phyloP scores from a whole-genome alignment of 2,888 invertebrate species.

The Tethea ocularis region DNA sequence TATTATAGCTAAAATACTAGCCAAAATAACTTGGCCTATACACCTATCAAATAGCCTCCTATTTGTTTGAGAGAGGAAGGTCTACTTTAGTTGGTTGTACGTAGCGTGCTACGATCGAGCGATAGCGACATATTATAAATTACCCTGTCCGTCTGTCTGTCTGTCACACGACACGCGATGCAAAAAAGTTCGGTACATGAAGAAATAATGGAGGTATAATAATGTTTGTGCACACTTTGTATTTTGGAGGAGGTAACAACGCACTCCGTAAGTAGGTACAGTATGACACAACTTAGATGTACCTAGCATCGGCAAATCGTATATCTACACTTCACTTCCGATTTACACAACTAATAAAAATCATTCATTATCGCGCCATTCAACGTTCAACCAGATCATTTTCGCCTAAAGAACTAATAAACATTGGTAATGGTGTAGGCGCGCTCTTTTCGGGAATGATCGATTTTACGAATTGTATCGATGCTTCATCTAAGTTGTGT shows the following conservation, averaged over 20 bases:
- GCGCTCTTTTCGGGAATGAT: no score
- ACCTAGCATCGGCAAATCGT: no score
- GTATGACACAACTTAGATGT: no score
- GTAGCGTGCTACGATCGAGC: conserved; percentile 61
- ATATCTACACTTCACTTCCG: no score
- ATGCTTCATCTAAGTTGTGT: no score
- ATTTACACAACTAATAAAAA: no score
- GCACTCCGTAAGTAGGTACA: no score
- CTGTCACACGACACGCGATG: conserved; percentile 80
- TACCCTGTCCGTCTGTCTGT: conserved; percentile 79
- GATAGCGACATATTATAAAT: conserved; percentile 83
- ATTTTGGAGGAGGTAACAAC: background rate
- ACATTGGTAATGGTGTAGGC: no score
- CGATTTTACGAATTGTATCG: no score
- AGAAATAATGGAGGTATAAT: conserved; percentile 21
- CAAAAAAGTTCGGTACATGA: conserved; percentile 64
- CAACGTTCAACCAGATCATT: no score
- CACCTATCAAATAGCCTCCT: background rate
- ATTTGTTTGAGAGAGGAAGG: conserved; percentile 18
- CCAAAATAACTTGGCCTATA: conserved; percentile 36
- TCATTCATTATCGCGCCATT: no score
- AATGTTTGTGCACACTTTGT: background rate
- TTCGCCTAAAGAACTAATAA: no score
- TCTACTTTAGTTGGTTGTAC: conserved; percentile 38
- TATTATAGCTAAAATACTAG: conserved; percentile 3